Base-by-base conservation (phyloP, 2,113 vertebrate species). In the Helogale parvula region DNA sequence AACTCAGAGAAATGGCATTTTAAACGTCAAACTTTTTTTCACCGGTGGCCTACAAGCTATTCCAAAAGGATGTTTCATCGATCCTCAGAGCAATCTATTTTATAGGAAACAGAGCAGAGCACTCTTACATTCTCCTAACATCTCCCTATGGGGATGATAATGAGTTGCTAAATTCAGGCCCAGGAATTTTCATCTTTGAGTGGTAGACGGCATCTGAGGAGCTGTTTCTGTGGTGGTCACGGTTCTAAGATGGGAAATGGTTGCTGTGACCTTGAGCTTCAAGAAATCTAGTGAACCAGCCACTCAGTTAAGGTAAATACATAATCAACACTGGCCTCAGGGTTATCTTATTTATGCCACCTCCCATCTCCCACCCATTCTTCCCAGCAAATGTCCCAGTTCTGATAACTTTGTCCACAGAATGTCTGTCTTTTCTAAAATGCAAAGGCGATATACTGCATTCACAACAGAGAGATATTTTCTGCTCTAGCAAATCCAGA, bases 1-100 rank as follows among this genome's bases (percentile, higher is more conserved):
- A 79, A 86, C 57, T 87, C 72, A 50, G 23, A 89, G 25, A 41
- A 96, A 85, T 63, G 33, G 69, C 91, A 97, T 88, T 96, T 97
- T 74, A 86, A 96, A 38, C 72, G 7, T 96, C 95, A 96, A 77
- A 74, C 7, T 76, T 31, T 76, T 52, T 93, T 95, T 96, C n/a
- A 88, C 90, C 69, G 69, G 29, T 77, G 35, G 69, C 90, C 50
- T 47, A 66, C 10, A 92, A 47, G 10, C 35, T 86, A 86, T 91
- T 97, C 47, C 41, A 57, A 89, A 84, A 81, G 27, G 81, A 95
- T 86, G 47, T 69, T 68, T 72, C 33, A 91, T 93, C n/a, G 74
- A 23, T 83, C 29, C 63, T 92, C 79, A 82, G 94, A 95, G 86
- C 82, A 74, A 74, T 96, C 25, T 63, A 65, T 38, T 93, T 97